Evolutionary conservation across 2,888 invertebrate genomes (phyloP), one percentile per base, ranked within the genome.

Genomic region (Epiblema foenella): DNA sequence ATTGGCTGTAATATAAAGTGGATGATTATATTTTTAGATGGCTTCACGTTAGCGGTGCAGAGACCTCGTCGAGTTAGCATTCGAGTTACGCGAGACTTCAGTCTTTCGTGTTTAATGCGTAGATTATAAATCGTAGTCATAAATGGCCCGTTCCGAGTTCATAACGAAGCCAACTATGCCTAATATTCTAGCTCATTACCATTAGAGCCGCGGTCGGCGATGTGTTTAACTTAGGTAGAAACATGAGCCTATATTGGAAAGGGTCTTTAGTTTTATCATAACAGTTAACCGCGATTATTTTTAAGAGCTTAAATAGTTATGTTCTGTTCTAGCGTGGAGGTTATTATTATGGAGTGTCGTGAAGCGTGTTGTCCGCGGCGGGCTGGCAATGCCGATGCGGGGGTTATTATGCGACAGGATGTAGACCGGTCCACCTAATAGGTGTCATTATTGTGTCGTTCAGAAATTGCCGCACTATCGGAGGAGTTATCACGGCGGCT

Each of bases 381-480:
- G 74, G 75, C 57, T 42, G 59, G 65, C 70, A 46, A 66, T 65
- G 70, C 75, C 82, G 77, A 77, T 75, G 78, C 76, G 75, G 78
- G 72, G 77, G 80, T 74, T 76, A 79, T 81, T 91, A 90, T 87
- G 91, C 91, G 92, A 90, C 92, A 91, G 88, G 89, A 87, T 84
- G 89, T 81, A 84, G 88, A 76, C 76, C 82, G 83, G 79, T 82
- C 83, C 79, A 78, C 80, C 82, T 93, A 93, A 93, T 93, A 90
- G 91, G 86, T 93, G 91, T 93, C 93, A 93, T 93, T 93, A 93
- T 84, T 82, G 85, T 87, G 90, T 89, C 90, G 91, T 88, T 86
- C 89, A 88, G 91, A 92, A 93, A 93, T 93, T 93, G 91, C 91
- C 89, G 85, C 81, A 88, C 90, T 93, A 93, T 93, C 93, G 90